Evolutionary conservation across 2,888 invertebrate genomes (phyloP).

Genomic region (Eudemis profundana): DNA sequence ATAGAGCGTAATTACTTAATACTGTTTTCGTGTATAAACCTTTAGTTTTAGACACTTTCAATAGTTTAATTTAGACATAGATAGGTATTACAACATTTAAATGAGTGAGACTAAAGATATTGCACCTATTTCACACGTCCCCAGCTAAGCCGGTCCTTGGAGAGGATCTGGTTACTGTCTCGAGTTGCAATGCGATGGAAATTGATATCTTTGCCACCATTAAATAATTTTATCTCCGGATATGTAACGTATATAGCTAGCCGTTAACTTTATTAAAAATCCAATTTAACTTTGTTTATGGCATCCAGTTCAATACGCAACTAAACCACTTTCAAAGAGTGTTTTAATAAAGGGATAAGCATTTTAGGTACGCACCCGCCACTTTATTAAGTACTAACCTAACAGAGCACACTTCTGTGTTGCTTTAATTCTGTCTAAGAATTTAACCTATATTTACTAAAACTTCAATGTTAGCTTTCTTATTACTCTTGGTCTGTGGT

Average conservation of each 20-base stretch:
- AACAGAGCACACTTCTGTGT: background rate
- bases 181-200: constrained; percentile 53
- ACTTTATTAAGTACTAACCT: background rate
- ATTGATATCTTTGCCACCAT: constrained; percentile 39
- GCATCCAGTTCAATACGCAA: background rate
- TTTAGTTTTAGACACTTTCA: background rate
- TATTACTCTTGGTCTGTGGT: background rate
- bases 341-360: background rate
- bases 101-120: constrained; percentile 23
- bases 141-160: constrained; percentile 52
- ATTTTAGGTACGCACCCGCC: background rate
- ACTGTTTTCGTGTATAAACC: background rate
- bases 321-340: background rate
- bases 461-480: background rate
- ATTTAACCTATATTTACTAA: background rate
- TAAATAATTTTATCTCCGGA: constrained; percentile 32
- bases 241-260: constrained; percentile 18
- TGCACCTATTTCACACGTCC: constrained; percentile 57
- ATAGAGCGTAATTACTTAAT: background rate
- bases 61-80: too few relatives aligned
- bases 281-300: constrained; percentile 8
- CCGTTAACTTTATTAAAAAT: constrained; percentile 9
- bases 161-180: constrained; percentile 58
- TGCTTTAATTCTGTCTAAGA: too few relatives aligned
- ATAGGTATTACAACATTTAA: background rate